A percentile compares a stretch with the other conserved stretches of the same genome.
These are phyloP conservation scores for Coilia nasus DNA, from an alignment of 2,797 vertebrate species.

Conservation along the genomic window DNA sequence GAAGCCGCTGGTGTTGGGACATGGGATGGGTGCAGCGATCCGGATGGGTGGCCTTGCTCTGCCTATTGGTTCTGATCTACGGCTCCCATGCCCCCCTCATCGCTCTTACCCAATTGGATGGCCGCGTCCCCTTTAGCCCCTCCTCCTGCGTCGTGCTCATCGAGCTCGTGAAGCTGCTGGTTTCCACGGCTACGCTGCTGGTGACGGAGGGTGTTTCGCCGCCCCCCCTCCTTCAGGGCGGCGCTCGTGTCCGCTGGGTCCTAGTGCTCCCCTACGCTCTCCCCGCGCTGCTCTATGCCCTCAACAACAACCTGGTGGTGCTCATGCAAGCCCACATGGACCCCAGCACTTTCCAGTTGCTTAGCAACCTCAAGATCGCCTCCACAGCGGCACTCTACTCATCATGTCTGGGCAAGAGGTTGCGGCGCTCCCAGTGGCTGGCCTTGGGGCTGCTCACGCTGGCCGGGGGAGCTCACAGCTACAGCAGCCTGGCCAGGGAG, in stretches of 20 bases:
- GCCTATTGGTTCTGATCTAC: slow-evolving; percentile 83
- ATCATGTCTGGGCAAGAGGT: slow-evolving; percentile 78
- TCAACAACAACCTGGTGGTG: slow-evolving; percentile 95
- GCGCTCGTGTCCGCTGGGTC: slow-evolving; percentile 46
- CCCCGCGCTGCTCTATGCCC: slow-evolving; percentile 87
- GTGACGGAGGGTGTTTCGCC: slow-evolving; percentile 51
- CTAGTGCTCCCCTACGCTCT: slow-evolving; percentile 80
- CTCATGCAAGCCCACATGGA: slow-evolving; percentile 95
- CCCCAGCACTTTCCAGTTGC: slow-evolving; percentile 92
- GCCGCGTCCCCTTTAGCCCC: slow-evolving; percentile 84
- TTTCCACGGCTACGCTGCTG: slow-evolving; percentile 76
- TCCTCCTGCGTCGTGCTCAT: slow-evolving; percentile 87
- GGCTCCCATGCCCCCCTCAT: slow-evolving; percentile 92
- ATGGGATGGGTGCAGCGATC: slow-evolving; percentile 45
- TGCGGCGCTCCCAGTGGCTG: slow-evolving; percentile 77
- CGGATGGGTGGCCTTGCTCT: slow-evolving; percentile 81
- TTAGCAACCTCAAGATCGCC: slow-evolving; percentile 92
- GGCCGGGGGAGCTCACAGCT: slow-evolving; percentile 84
- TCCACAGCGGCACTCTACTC: slow-evolving; percentile 89
- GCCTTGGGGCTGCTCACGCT: slow-evolving; percentile 82
- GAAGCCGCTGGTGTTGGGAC: slow-evolving; percentile 48
- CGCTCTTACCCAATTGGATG: slow-evolving; percentile 81
- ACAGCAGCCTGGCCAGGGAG: slow-evolving; percentile 74
- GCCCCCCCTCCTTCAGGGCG: too few species aligned
- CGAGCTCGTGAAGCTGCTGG: slow-evolving; percentile 81